Base-by-base conservation (phyloP, 2,113 vertebrate species). In the Dromiciops gliroides region DNA sequence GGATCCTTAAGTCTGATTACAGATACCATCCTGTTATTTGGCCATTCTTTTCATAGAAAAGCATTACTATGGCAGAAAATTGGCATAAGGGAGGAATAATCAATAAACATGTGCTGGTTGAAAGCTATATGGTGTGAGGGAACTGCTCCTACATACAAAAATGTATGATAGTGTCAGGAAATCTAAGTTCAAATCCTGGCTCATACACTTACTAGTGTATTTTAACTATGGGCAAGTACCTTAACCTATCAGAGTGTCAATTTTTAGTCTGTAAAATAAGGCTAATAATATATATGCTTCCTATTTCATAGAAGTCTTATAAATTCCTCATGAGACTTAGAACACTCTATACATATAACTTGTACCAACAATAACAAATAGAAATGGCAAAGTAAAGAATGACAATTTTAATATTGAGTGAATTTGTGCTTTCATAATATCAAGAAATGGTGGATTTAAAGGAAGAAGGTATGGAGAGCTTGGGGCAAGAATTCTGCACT, bases 11-110 rank as follows among this genome's bases (percentile, higher is more conserved):
- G 22, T 93, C 16, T 50, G 50, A 7, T 37, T 83, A 90, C 37
- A 56, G 44, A 93, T 96, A 28, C 26, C 16, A 50, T 95, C 28
- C 10, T 37, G 7, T 56, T 50, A 37, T 12, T 92, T 51, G 23
- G 0, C 90, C 91, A n/a, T 83, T 92, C 26, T 91, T 96, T 44
- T 67, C 19, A 89, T 75, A 37, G 26, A 31, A 48, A 95, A 93
- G 56, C 8, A 60, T 2, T 50, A 25, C 25, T 47, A 11, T 89
- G 12, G 25, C n/a, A 83, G 89, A 90, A 95, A 28, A 9, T 4
- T 56, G n/a, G 22, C 1, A 52, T 50, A 8, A 6, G 48, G 96
- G 14, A 49, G 92, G 12, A 94, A 3, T 56, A 12, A 19, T 88
- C 2, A 37, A 31, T 37, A 53, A 24, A 31, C 37, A 89, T 0